phyloP scores from a whole-genome alignment of 1,140 invertebrate species.

The Anagrus nilaparvatae region DNA sequence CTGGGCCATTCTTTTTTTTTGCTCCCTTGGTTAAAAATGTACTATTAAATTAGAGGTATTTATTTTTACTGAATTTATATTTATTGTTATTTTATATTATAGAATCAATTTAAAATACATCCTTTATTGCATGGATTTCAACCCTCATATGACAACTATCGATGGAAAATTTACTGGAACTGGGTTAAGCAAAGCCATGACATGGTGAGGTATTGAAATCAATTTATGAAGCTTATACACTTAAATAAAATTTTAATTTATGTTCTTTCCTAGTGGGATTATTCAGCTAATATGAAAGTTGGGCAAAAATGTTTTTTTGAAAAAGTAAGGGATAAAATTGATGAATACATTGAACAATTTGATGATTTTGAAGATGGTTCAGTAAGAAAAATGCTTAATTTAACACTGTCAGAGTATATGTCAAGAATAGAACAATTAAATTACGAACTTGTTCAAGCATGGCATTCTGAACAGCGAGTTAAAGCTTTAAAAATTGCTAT shows the following conservation, averaged over 20 bases:
- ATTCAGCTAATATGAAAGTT: constrained; percentile 29
- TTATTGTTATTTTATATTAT: background rate
- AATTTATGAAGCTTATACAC: no score
- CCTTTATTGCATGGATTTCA: constrained; percentile 1
- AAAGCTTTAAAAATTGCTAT: constrained; percentile 95
- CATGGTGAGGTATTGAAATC: no score
- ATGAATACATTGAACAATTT: constrained; percentile 65
- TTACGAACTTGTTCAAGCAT: constrained; percentile 78
- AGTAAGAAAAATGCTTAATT: constrained; percentile 76
- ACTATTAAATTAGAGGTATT: no score
- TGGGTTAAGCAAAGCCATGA: no score
- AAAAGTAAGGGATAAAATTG: constrained; percentile 38
- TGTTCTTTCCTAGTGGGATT: constrained; percentile 42
- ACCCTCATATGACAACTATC: constrained; percentile 3
- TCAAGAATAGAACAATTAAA: constrained; percentile 80
- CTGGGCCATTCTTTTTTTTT: no score
- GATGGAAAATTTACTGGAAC: constrained; percentile 8
- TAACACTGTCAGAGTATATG: constrained; percentile 88
- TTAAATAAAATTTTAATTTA: constrained; percentile 14
- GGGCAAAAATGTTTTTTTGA: no score
- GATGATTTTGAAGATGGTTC: constrained; percentile 90
- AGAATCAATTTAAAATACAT: background rate
- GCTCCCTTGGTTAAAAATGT: no score
- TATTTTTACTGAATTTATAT: constrained; percentile 11
- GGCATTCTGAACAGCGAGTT: constrained; percentile 88